Percentiles rank a stretch among this genome's conserved stretches.
phyloP scores from a whole-genome alignment of 2,113 vertebrate species.

The Oreotragus oreotragus region DNA sequence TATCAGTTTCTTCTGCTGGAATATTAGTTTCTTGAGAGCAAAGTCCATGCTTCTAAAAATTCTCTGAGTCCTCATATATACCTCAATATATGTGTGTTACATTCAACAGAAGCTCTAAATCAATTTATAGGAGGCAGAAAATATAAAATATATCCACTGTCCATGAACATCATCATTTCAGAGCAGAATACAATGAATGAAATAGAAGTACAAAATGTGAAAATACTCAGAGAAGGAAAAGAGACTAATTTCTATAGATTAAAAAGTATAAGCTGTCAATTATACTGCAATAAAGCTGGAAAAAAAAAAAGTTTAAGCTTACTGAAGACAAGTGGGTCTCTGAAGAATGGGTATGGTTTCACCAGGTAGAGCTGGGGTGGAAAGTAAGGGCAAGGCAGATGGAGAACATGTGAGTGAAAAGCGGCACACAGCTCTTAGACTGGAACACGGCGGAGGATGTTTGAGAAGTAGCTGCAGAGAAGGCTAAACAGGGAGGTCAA shows the following conservation, averaged over 20 bases:
- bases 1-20: background rate
- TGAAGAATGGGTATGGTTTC: background rate
- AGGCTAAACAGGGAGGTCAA: background rate
- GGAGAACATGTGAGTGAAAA: background rate
- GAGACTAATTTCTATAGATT: background rate
- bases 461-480: background rate
- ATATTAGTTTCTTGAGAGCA: background rate
- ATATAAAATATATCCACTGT: background rate
- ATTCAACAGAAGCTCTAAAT: background rate
- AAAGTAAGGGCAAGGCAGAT: background rate
- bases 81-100: background rate
- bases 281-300: background rate
- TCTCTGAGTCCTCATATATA: background rate
- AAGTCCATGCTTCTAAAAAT: background rate
- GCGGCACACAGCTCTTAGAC: background rate
- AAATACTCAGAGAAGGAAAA: background rate
- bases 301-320: background rate
- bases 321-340: background rate
- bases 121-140: background rate
- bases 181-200: background rate
- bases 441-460: background rate
- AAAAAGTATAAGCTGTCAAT: background rate
- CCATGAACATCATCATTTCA: background rate
- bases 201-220: background rate
- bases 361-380: background rate